phyloP scores from a whole-genome alignment of 2,888 invertebrate genomes.

The Chirona hameri region DNA sequence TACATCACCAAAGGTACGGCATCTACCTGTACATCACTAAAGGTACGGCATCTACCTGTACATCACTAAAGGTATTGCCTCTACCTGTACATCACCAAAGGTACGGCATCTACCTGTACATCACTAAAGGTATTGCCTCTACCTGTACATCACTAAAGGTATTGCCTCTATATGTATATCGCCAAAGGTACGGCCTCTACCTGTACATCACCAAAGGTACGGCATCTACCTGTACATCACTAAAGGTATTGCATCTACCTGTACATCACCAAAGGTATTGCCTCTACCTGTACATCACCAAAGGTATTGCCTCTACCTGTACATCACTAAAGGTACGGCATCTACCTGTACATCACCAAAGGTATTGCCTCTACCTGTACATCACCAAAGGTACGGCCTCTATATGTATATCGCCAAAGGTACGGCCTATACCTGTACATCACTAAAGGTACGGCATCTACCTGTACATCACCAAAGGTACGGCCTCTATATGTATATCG shows the following conservation, averaged over 20 bases:
- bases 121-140: constrained; percentile 80
- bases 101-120: constrained; percentile 85
- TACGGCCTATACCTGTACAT: constrained; percentile 46
- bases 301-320: constrained; percentile 60
- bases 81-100: too few species aligned
- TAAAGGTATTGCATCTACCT: constrained; percentile 64
- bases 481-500: constrained; percentile 35
- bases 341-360: constrained; percentile 99
- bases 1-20: constrained; percentile 93
- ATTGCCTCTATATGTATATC: constrained; percentile 98
- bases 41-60: constrained; percentile 81
- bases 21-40: too few species aligned
- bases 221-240: constrained; percentile 97
- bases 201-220: too few species aligned
- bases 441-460: constrained; percentile 64
- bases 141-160: too few species aligned
- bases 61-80: constrained; percentile 84
- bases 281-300: constrained; percentile 99
- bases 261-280: too few species aligned
- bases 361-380: constrained; percentile 54
- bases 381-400: constrained; percentile 55
- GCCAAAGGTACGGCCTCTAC: constrained; percentile 74
- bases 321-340: too few species aligned
- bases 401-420: constrained; percentile 99
- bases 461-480: constrained; percentile 97